These are phyloP conservation scores for Pavo muticus DNA, from an alignment of 2,113 vertebrate genomes.

Conservation along the genomic window DNA sequence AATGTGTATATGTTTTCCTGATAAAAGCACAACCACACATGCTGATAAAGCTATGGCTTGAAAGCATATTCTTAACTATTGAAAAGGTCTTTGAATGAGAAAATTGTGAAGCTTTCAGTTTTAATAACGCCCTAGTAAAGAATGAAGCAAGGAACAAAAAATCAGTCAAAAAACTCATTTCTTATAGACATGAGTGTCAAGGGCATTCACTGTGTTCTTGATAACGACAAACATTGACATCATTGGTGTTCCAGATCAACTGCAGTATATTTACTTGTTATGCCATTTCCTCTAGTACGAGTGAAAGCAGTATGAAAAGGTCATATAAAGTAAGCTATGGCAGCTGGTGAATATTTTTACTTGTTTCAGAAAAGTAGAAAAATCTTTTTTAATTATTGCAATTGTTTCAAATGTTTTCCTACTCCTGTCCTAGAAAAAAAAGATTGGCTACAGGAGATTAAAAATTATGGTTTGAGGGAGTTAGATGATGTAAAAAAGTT, in stretches of 20 bases:
- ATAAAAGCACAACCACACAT: constrained; percentile 64
- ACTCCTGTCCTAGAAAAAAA: neutral
- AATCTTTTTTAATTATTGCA: neutral
- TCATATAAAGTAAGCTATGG: constrained; percentile 48
- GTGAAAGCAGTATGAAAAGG: constrained; percentile 61
- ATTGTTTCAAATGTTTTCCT: neutral
- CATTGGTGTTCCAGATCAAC: constrained; percentile 60
- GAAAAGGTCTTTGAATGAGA: constrained; percentile 74
- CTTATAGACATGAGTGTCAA: constrained; percentile 59
- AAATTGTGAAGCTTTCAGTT: constrained; percentile 75
- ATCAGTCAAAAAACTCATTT: constrained; percentile 61
- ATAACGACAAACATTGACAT: constrained; percentile 52
- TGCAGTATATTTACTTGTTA: constrained; percentile 43
- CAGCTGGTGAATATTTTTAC: constrained; percentile 35
- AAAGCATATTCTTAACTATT: constrained; percentile 78
- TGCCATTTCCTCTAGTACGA: constrained; percentile 30
- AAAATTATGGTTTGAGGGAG: neutral
- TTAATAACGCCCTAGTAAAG: constrained; percentile 72
- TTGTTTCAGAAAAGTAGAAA: constrained; percentile 14
- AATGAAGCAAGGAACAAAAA: constrained; percentile 71
- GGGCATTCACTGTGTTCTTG: constrained; percentile 58
- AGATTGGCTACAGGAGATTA: neutral
- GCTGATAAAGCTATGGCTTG: constrained; percentile 70
- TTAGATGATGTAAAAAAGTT: neutral
- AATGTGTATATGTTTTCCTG: constrained; percentile 66